These are phyloP conservation scores for Herminia tarsipennalis DNA, from an alignment of 2,888 invertebrate species.

Conservation along the genomic window DNA sequence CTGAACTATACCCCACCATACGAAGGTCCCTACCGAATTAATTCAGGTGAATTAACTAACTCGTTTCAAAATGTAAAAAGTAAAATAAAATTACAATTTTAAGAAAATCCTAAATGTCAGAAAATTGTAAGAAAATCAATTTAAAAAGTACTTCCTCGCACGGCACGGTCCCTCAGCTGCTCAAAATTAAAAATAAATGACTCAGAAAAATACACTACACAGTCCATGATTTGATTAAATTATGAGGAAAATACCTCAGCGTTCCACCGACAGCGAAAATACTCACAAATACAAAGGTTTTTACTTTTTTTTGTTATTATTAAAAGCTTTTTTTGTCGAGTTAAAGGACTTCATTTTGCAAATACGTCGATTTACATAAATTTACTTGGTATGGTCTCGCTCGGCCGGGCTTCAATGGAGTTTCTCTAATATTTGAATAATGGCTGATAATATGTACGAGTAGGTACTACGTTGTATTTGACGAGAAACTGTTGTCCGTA, in stretches of 20 bases:
- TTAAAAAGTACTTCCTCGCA: constrained; percentile 25
- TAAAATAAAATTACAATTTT: not conserved
- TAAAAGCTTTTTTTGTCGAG: constrained; percentile 69
- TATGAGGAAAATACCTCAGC: constrained; percentile 75
- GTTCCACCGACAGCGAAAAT: constrained; percentile 31
- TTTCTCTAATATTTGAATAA: constrained; percentile 62
- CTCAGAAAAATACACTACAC: constrained; percentile 71
- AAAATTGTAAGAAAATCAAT: constrained; percentile 30
- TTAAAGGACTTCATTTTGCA: constrained; percentile 68
- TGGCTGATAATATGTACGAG: constrained; percentile 39
- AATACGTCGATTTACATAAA: constrained; percentile 78
- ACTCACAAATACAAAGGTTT: constrained; percentile 41
- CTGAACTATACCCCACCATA: too few relatives aligned
- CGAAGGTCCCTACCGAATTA: too few relatives aligned
- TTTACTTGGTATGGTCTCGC: constrained; percentile 55
- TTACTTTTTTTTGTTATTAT: constrained; percentile 61
- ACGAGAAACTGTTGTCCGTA: constrained; percentile 9
- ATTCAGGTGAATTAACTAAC: too few relatives aligned
- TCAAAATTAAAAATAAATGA: constrained; percentile 81
- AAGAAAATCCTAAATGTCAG: not conserved
- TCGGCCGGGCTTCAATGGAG: constrained; percentile 37
- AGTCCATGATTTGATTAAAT: constrained; percentile 79
- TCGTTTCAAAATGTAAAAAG: not conserved
- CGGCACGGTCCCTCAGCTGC: constrained; percentile 34
- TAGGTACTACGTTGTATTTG: constrained; percentile 16